Evolutionary conservation across 1,140 invertebrate species (phyloP).

Genomic region (Orchesella cincta): DNA sequence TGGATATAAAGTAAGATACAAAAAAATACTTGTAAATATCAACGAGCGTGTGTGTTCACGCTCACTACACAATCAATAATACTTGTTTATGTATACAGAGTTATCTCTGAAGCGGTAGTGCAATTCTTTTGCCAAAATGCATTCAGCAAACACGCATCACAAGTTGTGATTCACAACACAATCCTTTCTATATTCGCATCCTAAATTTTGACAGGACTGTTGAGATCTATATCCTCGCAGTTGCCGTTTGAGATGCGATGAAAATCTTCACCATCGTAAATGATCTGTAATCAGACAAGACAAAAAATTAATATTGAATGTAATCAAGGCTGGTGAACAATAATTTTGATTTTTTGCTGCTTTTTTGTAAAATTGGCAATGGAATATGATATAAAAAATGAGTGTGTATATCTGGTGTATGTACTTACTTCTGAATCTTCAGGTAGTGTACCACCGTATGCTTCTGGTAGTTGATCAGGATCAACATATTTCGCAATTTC

Average conservation of each 20-base stretch:
- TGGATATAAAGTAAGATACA: no score
- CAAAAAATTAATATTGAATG: neutral
- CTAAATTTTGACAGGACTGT: no score
- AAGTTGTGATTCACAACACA: no score
- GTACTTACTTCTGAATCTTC: conserved; percentile 1
- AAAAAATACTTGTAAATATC: no score
- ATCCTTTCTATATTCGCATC: no score
- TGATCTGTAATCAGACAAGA: conserved; percentile 1
- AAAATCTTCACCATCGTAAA: conserved; percentile 22
- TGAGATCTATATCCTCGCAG: neutral
- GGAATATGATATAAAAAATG: neutral
- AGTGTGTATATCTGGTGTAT: no score
- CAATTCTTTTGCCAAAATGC: no score
- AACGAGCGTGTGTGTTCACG: no score
- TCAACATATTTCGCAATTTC: neutral
- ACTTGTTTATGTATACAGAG: no score
- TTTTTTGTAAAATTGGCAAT: neutral
- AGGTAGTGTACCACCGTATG: conserved; percentile 5
- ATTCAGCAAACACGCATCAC: no score
- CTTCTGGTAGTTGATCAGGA: neutral
- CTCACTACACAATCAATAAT: no score
- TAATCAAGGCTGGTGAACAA: neutral
- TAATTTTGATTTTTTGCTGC: neutral
- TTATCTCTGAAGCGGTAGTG: no score
- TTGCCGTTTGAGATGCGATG: neutral